These are phyloP conservation scores for Tursiops truncatus DNA, from an alignment of 2,113 vertebrate genomes.

Conservation along the genomic window DNA sequence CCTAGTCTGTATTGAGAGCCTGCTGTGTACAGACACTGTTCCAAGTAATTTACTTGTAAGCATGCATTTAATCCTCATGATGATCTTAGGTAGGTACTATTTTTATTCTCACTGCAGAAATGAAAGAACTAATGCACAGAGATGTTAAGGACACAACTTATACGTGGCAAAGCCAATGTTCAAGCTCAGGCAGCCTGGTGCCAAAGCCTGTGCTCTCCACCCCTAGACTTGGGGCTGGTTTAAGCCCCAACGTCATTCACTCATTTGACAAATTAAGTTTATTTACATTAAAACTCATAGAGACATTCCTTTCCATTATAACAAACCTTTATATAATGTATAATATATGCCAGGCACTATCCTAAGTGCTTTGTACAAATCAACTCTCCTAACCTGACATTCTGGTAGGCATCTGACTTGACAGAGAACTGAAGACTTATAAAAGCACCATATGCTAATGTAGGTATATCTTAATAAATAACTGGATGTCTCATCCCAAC, in stretches of 20 bases:
- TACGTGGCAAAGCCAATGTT: not conserved
- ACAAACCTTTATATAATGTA: not conserved
- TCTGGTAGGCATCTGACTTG: not conserved
- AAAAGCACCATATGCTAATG: not conserved
- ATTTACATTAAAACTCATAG: not conserved
- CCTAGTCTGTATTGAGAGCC: not conserved
- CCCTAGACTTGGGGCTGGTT: not conserved
- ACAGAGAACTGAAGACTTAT: not conserved
- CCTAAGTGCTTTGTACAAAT: not conserved
- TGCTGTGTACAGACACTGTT: not conserved
- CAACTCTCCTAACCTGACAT: not conserved
- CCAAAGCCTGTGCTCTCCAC: not conserved
- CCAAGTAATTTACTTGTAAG: not conserved
- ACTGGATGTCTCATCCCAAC: not conserved
- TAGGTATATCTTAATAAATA: slow-evolving; percentile 38
- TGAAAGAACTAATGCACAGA: not conserved
- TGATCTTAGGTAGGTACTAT: not conserved
- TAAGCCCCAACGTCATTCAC: not conserved
- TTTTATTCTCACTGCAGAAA: slow-evolving; percentile 30
- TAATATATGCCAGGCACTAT: not conserved
- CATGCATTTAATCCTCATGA: slow-evolving; percentile 17
- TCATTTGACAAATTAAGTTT: not conserved
- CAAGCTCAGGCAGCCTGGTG: not conserved
- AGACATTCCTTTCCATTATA: not conserved
- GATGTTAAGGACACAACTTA: not conserved